Percentiles rank a stretch among this genome's conserved stretches.
Conservation (phyloP, 2,113 vertebrate species). For the Callopanchax toddi region DNA sequence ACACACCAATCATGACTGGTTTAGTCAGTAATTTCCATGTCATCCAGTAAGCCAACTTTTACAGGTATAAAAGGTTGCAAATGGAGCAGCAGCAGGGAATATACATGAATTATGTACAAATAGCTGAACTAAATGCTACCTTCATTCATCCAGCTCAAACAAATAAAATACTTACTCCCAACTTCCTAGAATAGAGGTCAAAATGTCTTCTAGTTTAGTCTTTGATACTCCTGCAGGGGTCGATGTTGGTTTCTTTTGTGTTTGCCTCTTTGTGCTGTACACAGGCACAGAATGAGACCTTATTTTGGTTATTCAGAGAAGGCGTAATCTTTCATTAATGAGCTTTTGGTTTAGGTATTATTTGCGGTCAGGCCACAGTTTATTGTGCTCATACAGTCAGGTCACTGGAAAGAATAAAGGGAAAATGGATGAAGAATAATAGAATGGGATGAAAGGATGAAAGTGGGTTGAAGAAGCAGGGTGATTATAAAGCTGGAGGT, state of each 20-base stretch:
- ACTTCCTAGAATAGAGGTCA: conserved; percentile 1
- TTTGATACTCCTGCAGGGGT: conserved; percentile 37
- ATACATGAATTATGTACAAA: not conserved
- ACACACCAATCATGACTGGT: conserved; percentile 32
- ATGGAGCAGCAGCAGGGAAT: conserved; percentile 2
- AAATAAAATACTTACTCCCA: not conserved
- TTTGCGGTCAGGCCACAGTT: conserved; percentile 27
- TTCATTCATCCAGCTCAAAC: rapidly evolving
- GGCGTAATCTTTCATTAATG: conserved; percentile 51
- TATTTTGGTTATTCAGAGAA: conserved; percentile 26
- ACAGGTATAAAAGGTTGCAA: not conserved
- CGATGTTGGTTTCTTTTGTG: conserved; percentile 36
- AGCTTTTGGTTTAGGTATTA: conserved; percentile 45
- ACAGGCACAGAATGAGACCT: conserved; percentile 12
- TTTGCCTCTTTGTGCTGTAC: conserved; percentile 9
- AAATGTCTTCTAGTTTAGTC: conserved; percentile 1
- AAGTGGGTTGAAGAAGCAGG: conserved; percentile 24
- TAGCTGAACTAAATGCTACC: not conserved
- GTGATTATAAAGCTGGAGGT: conserved; percentile 28
- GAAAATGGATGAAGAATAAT: conserved; percentile 27
- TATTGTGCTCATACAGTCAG: conserved; percentile 14
- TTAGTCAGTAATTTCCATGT: conserved; percentile 1
- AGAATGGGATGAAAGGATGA: conserved; percentile 23
- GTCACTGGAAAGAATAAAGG: conserved; percentile 16
- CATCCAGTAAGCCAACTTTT: conserved; percentile 12